These are phyloP conservation scores for Procambarus clarkii DNA, from an alignment of 1,140 invertebrate genomes.

Conservation along the genomic window DNA sequence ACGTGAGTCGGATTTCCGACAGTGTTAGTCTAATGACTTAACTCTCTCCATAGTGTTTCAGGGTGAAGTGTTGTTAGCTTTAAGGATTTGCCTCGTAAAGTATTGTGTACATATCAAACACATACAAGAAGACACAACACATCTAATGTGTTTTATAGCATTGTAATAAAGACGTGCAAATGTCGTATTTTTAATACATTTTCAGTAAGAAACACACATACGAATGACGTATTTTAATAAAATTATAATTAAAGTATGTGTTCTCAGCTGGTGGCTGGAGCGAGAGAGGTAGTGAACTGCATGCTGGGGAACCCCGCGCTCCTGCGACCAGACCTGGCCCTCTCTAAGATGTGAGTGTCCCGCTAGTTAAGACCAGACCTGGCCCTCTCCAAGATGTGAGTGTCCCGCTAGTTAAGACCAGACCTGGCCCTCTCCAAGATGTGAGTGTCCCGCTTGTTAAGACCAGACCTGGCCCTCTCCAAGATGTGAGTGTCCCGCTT, in stretches of 20 bases:
- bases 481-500: slow-evolving; percentile 32
- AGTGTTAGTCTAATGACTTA: too few species aligned
- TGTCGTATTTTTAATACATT: too few species aligned
- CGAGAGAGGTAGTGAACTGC: slow-evolving; percentile 43
- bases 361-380: background rate
- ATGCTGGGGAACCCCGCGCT: slow-evolving; percentile 42
- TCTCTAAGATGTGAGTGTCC: slow-evolving; percentile 43
- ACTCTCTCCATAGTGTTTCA: too few species aligned
- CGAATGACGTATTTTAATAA: too few species aligned
- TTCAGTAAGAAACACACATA: background rate
- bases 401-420: background rate
- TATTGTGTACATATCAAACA: too few species aligned
- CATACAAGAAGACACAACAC: too few species aligned
- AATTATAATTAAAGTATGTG: background rate
- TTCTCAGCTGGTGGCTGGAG: slow-evolving; percentile 53
- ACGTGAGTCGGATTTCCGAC: too few species aligned
- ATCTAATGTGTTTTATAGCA: too few species aligned
- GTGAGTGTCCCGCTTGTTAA: slow-evolving; percentile 4
- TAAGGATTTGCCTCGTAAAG: too few species aligned
- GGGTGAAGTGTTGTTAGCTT: too few species aligned
- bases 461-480: slow-evolving; percentile 51
- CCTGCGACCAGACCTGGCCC: slow-evolving; percentile 49
- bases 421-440: slow-evolving; percentile 53
- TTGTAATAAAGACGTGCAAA: too few species aligned
- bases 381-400: slow-evolving; percentile 53